Percentiles rank a stretch among this genome's conserved stretches.
These are phyloP conservation scores for Hydrochoerus hydrochaeris DNA, from an alignment of 2,113 vertebrate species.

Conservation along the genomic window DNA sequence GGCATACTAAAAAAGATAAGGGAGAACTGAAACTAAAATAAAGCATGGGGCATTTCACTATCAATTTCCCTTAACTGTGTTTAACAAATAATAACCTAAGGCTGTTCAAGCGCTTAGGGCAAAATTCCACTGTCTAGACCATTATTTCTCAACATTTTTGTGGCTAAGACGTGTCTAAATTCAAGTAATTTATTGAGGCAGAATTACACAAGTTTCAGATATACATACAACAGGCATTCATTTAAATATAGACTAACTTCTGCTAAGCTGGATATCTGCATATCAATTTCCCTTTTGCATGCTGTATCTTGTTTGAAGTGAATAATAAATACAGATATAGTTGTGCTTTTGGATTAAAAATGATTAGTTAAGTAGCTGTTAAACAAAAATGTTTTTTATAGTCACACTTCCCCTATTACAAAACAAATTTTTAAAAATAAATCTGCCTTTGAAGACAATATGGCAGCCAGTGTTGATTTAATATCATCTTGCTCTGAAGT, in stretches of 20 bases:
- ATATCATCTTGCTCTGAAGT: too few species aligned
- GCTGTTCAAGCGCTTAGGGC: not conserved
- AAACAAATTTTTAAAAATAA: slow-evolving; percentile 57
- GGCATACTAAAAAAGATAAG: slow-evolving; percentile 91
- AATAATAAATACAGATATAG: slow-evolving; percentile 11
- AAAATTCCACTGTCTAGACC: slow-evolving; percentile 65
- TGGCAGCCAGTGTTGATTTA: too few species aligned
- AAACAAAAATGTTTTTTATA: slow-evolving; percentile 47
- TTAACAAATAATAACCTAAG: slow-evolving; percentile 47
- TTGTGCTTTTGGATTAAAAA: slow-evolving; percentile 7
- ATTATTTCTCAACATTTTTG: slow-evolving; percentile 66
- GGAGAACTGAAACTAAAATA: not conserved
- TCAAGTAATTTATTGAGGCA: slow-evolving; percentile 61
- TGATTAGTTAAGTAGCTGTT: slow-evolving; percentile 32
- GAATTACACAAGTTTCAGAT: not conserved
- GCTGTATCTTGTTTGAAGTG: not conserved
- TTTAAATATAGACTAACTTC: slow-evolving; percentile 35
- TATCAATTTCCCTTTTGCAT: slow-evolving; percentile 44
- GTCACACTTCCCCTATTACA: slow-evolving; percentile 29
- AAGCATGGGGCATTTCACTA: slow-evolving; percentile 5
- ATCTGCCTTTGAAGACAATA: too few species aligned
- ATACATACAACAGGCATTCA: not conserved
- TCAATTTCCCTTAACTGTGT: not conserved
- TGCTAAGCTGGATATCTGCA: not conserved
- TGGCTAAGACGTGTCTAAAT: slow-evolving; percentile 43